Conservation (phyloP, 2,888 invertebrate species). For the Archips xylosteana region DNA sequence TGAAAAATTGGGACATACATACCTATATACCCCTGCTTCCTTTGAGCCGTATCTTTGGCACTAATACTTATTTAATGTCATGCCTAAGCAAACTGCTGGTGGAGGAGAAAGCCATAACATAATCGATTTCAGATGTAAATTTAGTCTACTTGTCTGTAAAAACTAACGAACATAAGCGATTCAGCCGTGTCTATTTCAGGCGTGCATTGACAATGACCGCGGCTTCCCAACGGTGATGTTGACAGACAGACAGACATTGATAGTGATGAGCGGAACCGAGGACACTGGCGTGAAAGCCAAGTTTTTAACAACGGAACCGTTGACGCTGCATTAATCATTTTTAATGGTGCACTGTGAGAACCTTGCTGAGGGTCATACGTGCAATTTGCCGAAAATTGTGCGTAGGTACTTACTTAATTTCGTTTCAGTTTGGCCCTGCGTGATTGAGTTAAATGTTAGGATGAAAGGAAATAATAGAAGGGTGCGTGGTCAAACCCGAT, state of each 20-base stretch:
- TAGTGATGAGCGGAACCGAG: constrained; percentile 14
- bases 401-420: no score
- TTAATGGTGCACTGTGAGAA: constrained; percentile 2
- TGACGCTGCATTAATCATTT: not conserved
- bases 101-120: not conserved
- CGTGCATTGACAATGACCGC: constrained; percentile 21
- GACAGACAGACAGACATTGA: not conserved
- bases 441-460: no score
- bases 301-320: constrained; percentile 1
- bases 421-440: no score
- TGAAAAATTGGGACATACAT: no score
- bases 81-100: not conserved
- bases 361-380: not conserved
- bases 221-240: not conserved
- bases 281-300: constrained; percentile 14
- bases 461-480: no score
- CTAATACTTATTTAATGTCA: no score
- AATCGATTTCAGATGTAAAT: not conserved
- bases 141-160: not conserved
- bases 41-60: no score
- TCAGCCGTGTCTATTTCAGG: not conserved
- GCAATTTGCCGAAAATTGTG: no score
- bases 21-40: no score
- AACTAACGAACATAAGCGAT: not conserved
- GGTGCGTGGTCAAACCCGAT: no score